phyloP scores from a whole-genome alignment of 2,113 vertebrate genomes.

The Felis catus region DNA sequence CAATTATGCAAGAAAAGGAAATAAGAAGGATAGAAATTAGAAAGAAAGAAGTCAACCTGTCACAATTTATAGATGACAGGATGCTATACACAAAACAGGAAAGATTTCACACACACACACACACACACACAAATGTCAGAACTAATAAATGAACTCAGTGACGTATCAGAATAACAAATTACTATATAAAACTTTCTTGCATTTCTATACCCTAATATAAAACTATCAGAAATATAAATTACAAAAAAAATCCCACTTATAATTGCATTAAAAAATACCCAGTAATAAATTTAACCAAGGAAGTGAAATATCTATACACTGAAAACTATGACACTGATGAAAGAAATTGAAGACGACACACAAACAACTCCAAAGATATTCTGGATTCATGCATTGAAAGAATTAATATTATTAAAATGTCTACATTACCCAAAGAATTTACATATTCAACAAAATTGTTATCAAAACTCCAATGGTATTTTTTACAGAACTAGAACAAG shows the following conservation, averaged over 20 bases:
- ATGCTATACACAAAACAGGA: neutral
- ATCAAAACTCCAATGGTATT: neutral
- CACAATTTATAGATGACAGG: neutral
- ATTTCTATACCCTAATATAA: neutral
- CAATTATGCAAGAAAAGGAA: neutral
- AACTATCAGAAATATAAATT: neutral
- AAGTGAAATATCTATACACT: neutral
- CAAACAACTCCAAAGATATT: neutral
- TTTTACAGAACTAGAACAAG: neutral
- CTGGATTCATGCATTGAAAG: neutral
- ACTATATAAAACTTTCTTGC: neutral
- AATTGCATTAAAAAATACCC: neutral
- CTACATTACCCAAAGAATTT: neutral
- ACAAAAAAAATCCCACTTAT: neutral
- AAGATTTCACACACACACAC: neutral
- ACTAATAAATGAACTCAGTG: neutral
- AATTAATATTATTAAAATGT: neutral
- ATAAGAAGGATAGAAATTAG: neutral
- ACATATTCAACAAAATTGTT: neutral
- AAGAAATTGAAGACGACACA: neutral
- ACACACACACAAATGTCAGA: neutral
- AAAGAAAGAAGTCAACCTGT: neutral
- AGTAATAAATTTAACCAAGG: neutral
- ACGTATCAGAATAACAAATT: neutral
- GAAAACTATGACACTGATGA: neutral